Evolutionary conservation across 2,113 vertebrate species (phyloP), one percentile per base, ranked within the genome.

Genomic region (Gymnobelideus leadbeateri): DNA sequence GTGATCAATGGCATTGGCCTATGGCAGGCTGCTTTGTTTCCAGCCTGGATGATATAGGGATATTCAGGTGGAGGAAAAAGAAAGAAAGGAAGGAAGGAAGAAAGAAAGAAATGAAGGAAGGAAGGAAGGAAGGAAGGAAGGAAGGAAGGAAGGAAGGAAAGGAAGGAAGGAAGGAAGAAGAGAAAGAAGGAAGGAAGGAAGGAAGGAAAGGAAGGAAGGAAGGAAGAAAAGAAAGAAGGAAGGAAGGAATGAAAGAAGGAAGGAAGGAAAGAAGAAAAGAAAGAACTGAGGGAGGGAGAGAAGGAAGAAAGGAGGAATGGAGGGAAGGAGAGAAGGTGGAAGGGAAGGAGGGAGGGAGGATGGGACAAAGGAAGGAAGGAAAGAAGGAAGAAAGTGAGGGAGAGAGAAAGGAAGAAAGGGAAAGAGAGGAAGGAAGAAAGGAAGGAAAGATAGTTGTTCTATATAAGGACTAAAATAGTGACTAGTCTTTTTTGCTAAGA

Each of bases 1-100:
- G n/a, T 77, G 68, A 1, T 77, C 37, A n/a, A 8, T 77, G 37
- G 68, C 16, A 77, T 0, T 77, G 68, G 5, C 6, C 31, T 77
- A 37, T 19, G 68, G 8, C 5, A 16, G 24, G 16, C 37, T 77
- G 16, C 16, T 77, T 5, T 5, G 14, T 37, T 68, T 68, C 31
- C 14, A 68, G 12, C 12, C 37, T 77, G 5, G 68, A 4, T 77
- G 16, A 43, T 5, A 77, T n/a, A 6, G 37, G 14, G 5, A 77
- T 77, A 77, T 5, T 77, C 68, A n/a, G 0, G 9, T 77, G 16
- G 16, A 77, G 19, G 68, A n/a, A n/a, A n/a, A n/a, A n/a, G 37
- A 1, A 6, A n/a, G 37, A 6, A 21, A 21, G 5, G 1, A 21
- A 0, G 37, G 4, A n/a, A 19, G 12, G 8, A 8, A 28, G 16